phyloP scores from a whole-genome alignment of 2,888 invertebrate genomes.

The Noctuana brunneofusca region DNA sequence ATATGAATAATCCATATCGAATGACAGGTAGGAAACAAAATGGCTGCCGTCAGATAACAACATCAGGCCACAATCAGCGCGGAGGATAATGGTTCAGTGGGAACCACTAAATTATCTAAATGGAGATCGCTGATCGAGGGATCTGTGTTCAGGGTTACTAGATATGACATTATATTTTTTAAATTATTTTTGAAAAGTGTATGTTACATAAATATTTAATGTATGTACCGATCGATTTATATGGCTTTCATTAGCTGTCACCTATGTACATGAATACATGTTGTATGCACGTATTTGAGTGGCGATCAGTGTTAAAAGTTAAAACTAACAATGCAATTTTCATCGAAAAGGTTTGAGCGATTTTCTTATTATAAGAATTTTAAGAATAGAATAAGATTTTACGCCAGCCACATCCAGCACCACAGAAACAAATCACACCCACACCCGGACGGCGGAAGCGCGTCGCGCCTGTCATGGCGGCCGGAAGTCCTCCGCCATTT shows the following conservation, averaged over 20 bases:
- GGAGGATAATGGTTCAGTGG: slow-evolving; percentile 67
- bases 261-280: too few species aligned
- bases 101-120: slow-evolving; percentile 80
- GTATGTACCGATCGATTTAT: too few species aligned
- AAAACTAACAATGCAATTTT: too few species aligned
- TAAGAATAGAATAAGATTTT: neutral
- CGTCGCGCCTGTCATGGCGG: slow-evolving; percentile 80
- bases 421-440: slow-evolving; percentile 38
- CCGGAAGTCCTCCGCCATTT: slow-evolving; percentile 79
- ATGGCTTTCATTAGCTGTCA: too few species aligned
- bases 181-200: too few species aligned
- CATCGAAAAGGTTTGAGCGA: too few species aligned
- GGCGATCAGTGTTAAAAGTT: too few species aligned
- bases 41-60: slow-evolving; percentile 62
- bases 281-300: too few species aligned
- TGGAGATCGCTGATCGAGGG: slow-evolving; percentile 74
- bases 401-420: slow-evolving; percentile 38
- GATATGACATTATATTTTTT: slow-evolving; percentile 38
- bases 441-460: slow-evolving; percentile 64
- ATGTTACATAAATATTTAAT: too few species aligned
- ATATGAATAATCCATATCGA: neutral
- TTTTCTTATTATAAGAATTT: too few species aligned
- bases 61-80: slow-evolving; percentile 60
- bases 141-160: slow-evolving; percentile 37
- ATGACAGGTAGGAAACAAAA: slow-evolving; percentile 54